Percentiles rank a stretch among this genome's conserved stretches.
Conservation (phyloP, 2,888 invertebrate species). For the Creontiades dilutus region DNA sequence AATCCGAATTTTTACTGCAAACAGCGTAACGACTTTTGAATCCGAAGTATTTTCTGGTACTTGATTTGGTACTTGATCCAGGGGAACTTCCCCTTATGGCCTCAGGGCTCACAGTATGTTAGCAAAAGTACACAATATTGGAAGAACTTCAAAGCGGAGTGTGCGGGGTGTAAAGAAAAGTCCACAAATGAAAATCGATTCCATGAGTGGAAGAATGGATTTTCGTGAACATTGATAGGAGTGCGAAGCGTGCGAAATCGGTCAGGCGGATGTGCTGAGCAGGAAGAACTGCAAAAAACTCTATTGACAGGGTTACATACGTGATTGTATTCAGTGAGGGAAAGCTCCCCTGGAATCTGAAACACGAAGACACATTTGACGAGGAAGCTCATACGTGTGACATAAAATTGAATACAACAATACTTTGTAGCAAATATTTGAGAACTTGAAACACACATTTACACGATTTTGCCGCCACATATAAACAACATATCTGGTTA, state of each 20-base stretch:
- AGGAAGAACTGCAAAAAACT: background rate
- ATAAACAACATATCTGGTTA: too few relatives aligned
- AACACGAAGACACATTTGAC: conserved; percentile 55
- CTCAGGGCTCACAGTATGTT: too few relatives aligned
- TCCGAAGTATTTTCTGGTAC: too few relatives aligned
- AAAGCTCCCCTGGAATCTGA: conserved; percentile 71
- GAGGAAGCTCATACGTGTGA: background rate
- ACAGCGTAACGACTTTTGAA: too few relatives aligned
- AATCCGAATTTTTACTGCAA: too few relatives aligned
- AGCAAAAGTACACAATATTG: background rate
- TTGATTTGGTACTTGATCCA: too few relatives aligned
- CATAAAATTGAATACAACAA: too few relatives aligned
- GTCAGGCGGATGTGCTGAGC: background rate
- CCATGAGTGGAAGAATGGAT: background rate
- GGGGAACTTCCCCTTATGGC: too few relatives aligned
- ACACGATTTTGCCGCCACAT: too few relatives aligned
- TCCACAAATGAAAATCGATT: background rate
- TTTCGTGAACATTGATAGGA: conserved; percentile 20
- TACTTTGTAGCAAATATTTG: too few relatives aligned
- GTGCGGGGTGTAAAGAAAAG: background rate
- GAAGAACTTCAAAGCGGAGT: background rate
- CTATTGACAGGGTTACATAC: conserved; percentile 58
- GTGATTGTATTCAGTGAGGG: conserved; percentile 70
- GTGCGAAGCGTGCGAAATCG: conserved; percentile 25
- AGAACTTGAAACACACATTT: too few relatives aligned